Conservation (phyloP, 2,888 invertebrate species). For the Nysson spinosus region DNA sequence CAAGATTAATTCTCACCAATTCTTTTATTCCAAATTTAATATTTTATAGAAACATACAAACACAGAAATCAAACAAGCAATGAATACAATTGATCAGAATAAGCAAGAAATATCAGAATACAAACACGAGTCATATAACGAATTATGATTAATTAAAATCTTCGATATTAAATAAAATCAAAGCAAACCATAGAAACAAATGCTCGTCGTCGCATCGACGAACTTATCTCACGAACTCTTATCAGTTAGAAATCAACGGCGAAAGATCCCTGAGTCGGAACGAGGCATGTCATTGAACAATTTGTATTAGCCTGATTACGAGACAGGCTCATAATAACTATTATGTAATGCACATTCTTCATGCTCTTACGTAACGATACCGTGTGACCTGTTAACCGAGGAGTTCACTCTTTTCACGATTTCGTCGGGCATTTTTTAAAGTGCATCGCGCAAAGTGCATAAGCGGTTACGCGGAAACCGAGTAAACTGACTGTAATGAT, state of each 20-base stretch:
- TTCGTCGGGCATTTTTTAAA: not conserved
- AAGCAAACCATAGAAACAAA: too few relatives aligned
- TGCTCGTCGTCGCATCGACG: too few relatives aligned
- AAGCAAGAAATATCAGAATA: too few relatives aligned
- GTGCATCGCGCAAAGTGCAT: not conserved
- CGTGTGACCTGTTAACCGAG: not conserved
- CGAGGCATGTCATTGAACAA: slow-evolving; percentile 41
- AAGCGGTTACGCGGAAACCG: slow-evolving; percentile 5
- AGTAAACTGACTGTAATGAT: slow-evolving; percentile 30
- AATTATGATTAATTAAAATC: too few relatives aligned
- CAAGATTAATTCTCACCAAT: too few relatives aligned
- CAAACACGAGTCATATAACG: too few relatives aligned
- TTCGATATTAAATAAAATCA: too few relatives aligned
- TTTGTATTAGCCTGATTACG: slow-evolving; percentile 44
- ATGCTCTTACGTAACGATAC: slow-evolving; percentile 39
- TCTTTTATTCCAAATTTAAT: too few relatives aligned
- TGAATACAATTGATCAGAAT: too few relatives aligned
- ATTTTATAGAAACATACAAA: too few relatives aligned
- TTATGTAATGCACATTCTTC: slow-evolving; percentile 36
- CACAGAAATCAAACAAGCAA: too few relatives aligned
- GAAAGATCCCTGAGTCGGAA: not conserved
- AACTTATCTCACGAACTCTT: not conserved
- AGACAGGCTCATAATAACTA: slow-evolving; percentile 44
- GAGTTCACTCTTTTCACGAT: not conserved
- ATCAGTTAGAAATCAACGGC: not conserved